A percentile compares a stretch with the other conserved stretches of the same genome.
These are phyloP conservation scores for Pyrrhosoma nymphula DNA, from an alignment of 2,888 invertebrate species.

Conservation along the genomic window DNA sequence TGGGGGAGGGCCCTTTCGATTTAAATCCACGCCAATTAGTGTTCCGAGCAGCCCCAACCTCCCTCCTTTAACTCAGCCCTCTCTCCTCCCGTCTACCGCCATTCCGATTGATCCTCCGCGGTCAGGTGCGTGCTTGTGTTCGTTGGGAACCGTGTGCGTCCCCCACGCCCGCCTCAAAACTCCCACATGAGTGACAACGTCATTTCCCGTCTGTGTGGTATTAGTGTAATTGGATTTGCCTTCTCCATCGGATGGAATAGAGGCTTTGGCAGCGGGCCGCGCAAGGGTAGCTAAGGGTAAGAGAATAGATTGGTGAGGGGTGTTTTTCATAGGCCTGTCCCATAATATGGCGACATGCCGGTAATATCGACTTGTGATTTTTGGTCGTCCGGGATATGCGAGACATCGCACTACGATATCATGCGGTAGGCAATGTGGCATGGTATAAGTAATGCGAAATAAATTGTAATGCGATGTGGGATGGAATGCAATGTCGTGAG, in stretches of 20 bases:
- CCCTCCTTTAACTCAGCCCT: background rate
- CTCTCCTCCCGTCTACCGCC: background rate
- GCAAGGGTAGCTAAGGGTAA: too few species aligned
- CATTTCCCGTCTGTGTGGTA: slow-evolving; percentile 64
- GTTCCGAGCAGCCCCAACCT: background rate
- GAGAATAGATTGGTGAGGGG: too few species aligned
- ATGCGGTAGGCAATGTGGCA: too few species aligned
- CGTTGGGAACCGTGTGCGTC: background rate
- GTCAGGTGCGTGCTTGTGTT: background rate
- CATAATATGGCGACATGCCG: too few species aligned
- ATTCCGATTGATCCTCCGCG: background rate
- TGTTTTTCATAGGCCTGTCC: too few species aligned
- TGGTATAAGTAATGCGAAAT: too few species aligned
- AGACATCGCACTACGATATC: too few species aligned
- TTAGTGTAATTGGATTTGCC: slow-evolving; percentile 65
- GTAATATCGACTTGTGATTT: too few species aligned
- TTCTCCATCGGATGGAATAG: background rate
- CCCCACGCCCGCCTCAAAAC: background rate
- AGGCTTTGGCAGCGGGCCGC: background rate
- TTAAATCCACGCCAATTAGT: slow-evolving; percentile 37
- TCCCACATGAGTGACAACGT: slow-evolving; percentile 53
- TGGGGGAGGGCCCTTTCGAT: background rate
- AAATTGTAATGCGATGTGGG: too few species aligned
- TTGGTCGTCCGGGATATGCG: too few species aligned
- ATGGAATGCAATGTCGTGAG: too few species aligned